Conservation (phyloP, 2,113 vertebrate species). For the Equus przewalskii region DNA sequence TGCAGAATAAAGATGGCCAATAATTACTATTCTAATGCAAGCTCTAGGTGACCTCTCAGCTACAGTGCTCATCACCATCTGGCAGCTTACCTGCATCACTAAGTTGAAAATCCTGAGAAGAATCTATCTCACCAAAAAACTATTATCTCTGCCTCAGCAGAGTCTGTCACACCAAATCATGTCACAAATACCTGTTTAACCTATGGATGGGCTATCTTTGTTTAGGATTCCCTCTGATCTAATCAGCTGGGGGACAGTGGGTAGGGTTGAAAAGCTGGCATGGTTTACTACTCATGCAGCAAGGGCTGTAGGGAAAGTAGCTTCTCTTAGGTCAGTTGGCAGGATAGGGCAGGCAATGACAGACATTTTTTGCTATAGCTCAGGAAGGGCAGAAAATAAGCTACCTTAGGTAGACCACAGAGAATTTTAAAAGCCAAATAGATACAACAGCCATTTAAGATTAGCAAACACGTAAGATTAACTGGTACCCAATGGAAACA, state of each 20-base stretch:
- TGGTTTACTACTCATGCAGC: background rate
- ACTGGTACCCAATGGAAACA: slow-evolving; percentile 16
- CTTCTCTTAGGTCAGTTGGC: background rate
- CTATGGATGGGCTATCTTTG: background rate
- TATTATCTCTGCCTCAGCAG: background rate
- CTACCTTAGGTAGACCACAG: background rate
- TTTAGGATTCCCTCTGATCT: background rate
- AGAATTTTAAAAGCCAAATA: slow-evolving; percentile 15
- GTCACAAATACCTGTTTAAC: slow-evolving; percentile 9
- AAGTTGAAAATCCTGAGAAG: slow-evolving; percentile 9
- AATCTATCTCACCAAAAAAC: slow-evolving; percentile 16
- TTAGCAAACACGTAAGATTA: slow-evolving; percentile 4
- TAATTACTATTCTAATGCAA: background rate
- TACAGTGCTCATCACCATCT: background rate
- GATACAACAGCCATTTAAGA: background rate
- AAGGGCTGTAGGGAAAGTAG: background rate
- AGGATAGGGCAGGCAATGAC: background rate
- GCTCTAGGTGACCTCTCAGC: background rate
- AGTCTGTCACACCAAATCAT: background rate
- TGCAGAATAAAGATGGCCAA: background rate
- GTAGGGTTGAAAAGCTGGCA: background rate
- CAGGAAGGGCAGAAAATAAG: background rate
- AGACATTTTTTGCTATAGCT: slow-evolving; percentile 8
- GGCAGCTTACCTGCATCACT: background rate
- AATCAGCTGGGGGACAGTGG: background rate